Conservation (phyloP, 2,888 invertebrate species). For the Hypsopygia costalis region DNA sequence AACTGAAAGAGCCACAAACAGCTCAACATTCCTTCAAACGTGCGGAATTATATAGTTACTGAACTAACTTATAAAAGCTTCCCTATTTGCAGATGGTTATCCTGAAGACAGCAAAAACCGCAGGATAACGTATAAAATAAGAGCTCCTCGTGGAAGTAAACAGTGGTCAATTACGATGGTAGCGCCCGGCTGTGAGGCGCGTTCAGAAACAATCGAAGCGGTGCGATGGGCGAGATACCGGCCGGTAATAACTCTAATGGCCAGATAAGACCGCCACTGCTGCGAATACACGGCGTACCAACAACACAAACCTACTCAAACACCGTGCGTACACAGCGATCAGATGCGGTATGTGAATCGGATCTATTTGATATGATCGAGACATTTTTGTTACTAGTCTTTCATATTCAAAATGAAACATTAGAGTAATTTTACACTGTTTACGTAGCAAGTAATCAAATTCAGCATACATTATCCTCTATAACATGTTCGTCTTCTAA, state of each 20-base stretch:
- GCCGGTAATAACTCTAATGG: conserved; percentile 78
- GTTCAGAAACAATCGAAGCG: conserved; percentile 78
- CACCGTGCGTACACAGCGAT: conserved; percentile 47
- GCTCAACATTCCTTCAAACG: too few relatives aligned
- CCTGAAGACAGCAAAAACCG: conserved; percentile 43
- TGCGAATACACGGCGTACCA: conserved; percentile 51
- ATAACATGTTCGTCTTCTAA: too few relatives aligned
- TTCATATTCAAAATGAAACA: too few relatives aligned
- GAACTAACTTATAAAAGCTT: conserved; percentile 26
- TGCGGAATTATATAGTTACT: background rate
- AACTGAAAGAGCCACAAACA: too few relatives aligned
- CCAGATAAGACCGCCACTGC: conserved; percentile 73
- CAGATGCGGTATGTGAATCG: conserved; percentile 48
- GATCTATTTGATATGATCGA: conserved; percentile 14
- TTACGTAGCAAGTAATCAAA: too few relatives aligned
- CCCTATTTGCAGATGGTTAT: conserved; percentile 36
- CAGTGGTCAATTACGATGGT: conserved; percentile 77
- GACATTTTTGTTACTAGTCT: too few relatives aligned
- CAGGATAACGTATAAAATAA: conserved; percentile 65
- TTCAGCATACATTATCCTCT: too few relatives aligned
- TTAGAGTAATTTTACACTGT: too few relatives aligned
- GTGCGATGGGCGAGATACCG: conserved; percentile 75
- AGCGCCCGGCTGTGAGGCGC: conserved; percentile 66
- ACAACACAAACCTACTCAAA: conserved; percentile 43
- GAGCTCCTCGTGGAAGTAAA: conserved; percentile 69